These are phyloP conservation scores for Gadopsis bispinosus DNA, from an alignment of 2,797 vertebrate genomes.

Conservation along the genomic window DNA sequence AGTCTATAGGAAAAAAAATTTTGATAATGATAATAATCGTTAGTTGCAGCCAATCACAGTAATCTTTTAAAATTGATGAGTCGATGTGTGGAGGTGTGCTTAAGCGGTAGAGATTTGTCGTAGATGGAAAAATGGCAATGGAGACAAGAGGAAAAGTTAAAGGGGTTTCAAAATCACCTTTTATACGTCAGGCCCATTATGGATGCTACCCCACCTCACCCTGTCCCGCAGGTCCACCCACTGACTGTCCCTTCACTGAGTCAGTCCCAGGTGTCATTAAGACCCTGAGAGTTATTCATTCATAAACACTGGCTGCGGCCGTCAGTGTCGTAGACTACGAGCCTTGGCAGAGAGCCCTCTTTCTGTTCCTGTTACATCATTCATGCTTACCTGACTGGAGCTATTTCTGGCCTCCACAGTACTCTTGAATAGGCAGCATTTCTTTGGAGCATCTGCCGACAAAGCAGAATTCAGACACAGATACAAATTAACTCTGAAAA, in stretches of 20 bases:
- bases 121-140: constrained; percentile 1
- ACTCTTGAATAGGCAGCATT: constrained; percentile 70
- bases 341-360: constrained; percentile 73
- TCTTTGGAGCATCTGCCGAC: constrained; percentile 67
- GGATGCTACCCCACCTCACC: constrained; percentile 39
- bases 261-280: constrained; percentile 68
- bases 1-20: neutral
- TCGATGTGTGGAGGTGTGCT: neutral
- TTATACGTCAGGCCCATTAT: constrained; percentile 32
- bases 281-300: constrained; percentile 74
- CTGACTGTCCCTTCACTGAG: constrained; percentile 55
- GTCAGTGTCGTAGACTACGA: constrained; percentile 72
- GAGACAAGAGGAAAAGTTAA: constrained; percentile 16
- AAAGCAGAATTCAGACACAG: constrained; percentile 64
- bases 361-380: constrained; percentile 78
- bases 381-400: constrained; percentile 79
- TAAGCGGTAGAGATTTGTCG: neutral
- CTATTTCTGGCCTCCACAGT: constrained; percentile 78
- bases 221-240: constrained; percentile 44
- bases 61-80: neutral
- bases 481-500: constrained; percentile 57
- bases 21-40: neutral
- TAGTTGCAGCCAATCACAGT: neutral
- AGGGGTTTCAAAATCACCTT: constrained; percentile 55
- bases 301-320: constrained; percentile 75